Evolutionary conservation across 1,140 invertebrate species (phyloP).

Genomic region (Agraylea sexmaculata): DNA sequence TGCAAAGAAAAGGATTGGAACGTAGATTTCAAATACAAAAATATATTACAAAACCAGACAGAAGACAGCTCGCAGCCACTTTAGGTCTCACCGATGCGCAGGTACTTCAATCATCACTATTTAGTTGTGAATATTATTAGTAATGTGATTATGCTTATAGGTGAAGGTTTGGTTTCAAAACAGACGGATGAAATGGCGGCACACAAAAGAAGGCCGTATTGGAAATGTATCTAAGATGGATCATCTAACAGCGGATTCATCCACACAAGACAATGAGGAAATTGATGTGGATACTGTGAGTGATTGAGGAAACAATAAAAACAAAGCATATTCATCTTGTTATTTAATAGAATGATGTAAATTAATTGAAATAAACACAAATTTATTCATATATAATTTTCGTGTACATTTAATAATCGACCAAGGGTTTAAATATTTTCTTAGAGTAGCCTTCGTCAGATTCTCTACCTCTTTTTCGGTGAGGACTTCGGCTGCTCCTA

Average conservation of each 20-base stretch:
- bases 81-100: constrained; percentile 83
- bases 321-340: too few species aligned
- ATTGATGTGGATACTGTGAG: constrained; percentile 38
- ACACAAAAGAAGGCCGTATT: constrained; percentile 55
- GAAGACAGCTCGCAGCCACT: constrained; percentile 80
- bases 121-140: too few species aligned
- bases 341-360: constrained; percentile 1
- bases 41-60: constrained; percentile 88
- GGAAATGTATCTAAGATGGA: constrained; percentile 18
- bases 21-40: constrained; percentile 84
- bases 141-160: constrained; percentile 32
- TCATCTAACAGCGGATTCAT: constrained; percentile 23
- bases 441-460: background rate
- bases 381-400: constrained; percentile 7
- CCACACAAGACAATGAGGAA: constrained; percentile 34
- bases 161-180: constrained; percentile 94
- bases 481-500: background rate
- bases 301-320: constrained; percentile 23
- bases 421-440: constrained; percentile 1
- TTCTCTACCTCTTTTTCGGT: background rate
- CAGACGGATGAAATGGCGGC: constrained; percentile 85
- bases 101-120: constrained; percentile 41
- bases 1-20: constrained; percentile 83
- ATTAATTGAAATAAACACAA: constrained; percentile 9
- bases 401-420: constrained; percentile 12